Conservation (phyloP, 2,888 invertebrate species). For the Agapetus fuscipes region DNA sequence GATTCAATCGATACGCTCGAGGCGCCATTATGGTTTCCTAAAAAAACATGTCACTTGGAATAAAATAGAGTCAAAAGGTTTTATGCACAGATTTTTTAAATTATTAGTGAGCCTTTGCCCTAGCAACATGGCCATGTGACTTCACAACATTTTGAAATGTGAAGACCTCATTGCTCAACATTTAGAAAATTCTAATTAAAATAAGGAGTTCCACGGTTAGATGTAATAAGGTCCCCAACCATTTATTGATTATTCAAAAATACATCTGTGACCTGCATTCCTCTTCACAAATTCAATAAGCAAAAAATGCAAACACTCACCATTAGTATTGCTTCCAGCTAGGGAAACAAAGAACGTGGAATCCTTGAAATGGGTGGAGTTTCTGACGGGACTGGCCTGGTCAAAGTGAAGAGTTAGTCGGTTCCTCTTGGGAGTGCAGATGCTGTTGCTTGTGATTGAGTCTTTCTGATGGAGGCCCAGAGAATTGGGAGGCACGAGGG, state of each 20-base stretch:
- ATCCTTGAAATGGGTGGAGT: constrained; percentile 68
- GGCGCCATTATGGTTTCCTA: constrained; percentile 58
- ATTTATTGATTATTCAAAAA: too few relatives aligned
- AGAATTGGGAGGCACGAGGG: constrained; percentile 24
- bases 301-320: constrained; percentile 7
- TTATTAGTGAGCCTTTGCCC: too few relatives aligned
- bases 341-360: constrained; percentile 43
- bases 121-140: too few relatives aligned
- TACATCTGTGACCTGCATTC: constrained; percentile 1
- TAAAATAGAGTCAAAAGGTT: too few relatives aligned
- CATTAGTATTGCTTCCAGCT: constrained; percentile 38
- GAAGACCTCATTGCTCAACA: too few relatives aligned
- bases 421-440: constrained; percentile 48
- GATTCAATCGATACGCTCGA: constrained; percentile 74
- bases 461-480: constrained; percentile 27
- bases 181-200: too few relatives aligned
- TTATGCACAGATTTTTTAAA: too few relatives aligned
- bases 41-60: constrained; percentile 17
- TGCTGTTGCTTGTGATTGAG: constrained; percentile 28
- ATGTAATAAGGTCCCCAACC: too few relatives aligned
- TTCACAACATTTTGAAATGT: too few relatives aligned
- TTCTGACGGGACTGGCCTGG: constrained; percentile 54
- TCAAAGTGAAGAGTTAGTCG: constrained; percentile 67
- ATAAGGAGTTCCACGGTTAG: too few relatives aligned
- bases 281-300: constrained; percentile 10